Evolutionary conservation across 2,888 invertebrate species (phyloP).

Genomic region (Drosophila anomalipes): DNA sequence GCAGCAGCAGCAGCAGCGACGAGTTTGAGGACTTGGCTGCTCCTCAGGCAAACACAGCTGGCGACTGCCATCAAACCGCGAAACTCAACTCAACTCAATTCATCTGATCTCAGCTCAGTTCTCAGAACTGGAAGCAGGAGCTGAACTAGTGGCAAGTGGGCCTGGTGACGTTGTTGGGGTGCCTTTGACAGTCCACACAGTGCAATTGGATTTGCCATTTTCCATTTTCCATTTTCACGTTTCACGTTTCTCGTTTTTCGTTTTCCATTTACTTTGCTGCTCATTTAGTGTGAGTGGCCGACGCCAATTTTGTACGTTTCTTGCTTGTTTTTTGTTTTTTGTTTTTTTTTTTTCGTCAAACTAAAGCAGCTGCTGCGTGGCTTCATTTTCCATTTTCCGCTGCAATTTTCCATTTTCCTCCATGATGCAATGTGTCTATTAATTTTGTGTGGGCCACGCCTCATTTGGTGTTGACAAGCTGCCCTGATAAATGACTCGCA

Average conservation of each 20-base stretch:
- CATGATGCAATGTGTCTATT: constrained; percentile 58
- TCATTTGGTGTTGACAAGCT: constrained; percentile 60
- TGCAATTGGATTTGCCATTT: constrained; percentile 74
- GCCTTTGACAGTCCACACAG: constrained; percentile 65
- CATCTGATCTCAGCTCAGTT: constrained; percentile 12
- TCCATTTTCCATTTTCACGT: constrained; percentile 48
- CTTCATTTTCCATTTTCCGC: constrained; percentile 28
- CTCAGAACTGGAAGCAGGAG: background rate
- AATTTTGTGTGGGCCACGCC: constrained; percentile 61
- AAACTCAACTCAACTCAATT: constrained; percentile 30
- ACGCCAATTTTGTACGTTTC: constrained; percentile 41
- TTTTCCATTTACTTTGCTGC: constrained; percentile 67
- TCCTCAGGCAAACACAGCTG: constrained; percentile 37
- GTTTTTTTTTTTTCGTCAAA: constrained; percentile 42
- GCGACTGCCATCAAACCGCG: constrained; percentile 48
- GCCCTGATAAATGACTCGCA: constrained; percentile 62
- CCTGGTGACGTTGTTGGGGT: constrained; percentile 40
- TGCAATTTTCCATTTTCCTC: constrained; percentile 31
- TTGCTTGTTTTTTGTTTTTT: background rate
- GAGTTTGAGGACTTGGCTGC: constrained; percentile 3
- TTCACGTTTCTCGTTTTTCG: background rate
- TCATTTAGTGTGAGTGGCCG: constrained; percentile 62
- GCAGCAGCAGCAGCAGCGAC: background rate
- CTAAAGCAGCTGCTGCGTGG: constrained; percentile 29
- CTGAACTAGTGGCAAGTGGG: background rate